Base-by-base conservation (phyloP, 2,113 vertebrate genomes). In the Rhipidura dahli region DNA sequence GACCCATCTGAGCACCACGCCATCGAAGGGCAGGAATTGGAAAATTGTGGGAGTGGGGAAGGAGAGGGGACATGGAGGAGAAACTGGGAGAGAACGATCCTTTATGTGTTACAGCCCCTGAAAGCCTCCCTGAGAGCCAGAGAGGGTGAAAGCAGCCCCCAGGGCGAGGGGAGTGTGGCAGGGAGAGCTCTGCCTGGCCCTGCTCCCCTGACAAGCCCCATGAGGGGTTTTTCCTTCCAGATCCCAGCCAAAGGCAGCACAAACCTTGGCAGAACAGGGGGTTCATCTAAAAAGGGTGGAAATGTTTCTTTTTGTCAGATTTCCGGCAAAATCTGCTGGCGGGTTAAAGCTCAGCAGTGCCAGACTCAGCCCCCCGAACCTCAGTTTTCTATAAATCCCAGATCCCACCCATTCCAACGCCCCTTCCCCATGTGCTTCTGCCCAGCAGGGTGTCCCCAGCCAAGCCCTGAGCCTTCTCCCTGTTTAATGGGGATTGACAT, bases 1-100 rank as follows among this genome's bases (percentile, higher is more conserved):
- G 23, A 23, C 57, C 61, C 68, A 15, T 8, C 75, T 3, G 0
- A 56, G 83, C 69, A 16, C 50, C 0, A 1, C 0, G 1, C 33
- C 33, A n/a, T n/a, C 1, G 0, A 44, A 30, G 51, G 78, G 51
- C 31, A 53, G 85, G 53, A 59, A 65, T 4, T 45, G 31, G 66
- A 56, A 68, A 60, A 61, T 30, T 0, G 0, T 3, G 35, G 42
- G 22, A 11, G 31, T 10, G 3, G 13, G 28, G 13, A 57, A 19
- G 26, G 37, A 86, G 33, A 45, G 22, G 39, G 15, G 42, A 21
- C 13, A 7, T 0, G 20, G 56, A 59, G 15, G 22, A 51, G 44
- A 60, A 64, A 50, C 6, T 1, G 20, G 18, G n/a, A 70, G 60
- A 50, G 22, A 45, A 19, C 0, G 0, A 66, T 35, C 13, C 35